These are phyloP conservation scores for Knipowitschia caucasica DNA, from an alignment of 2,797 vertebrate species.

Conservation along the genomic window DNA sequence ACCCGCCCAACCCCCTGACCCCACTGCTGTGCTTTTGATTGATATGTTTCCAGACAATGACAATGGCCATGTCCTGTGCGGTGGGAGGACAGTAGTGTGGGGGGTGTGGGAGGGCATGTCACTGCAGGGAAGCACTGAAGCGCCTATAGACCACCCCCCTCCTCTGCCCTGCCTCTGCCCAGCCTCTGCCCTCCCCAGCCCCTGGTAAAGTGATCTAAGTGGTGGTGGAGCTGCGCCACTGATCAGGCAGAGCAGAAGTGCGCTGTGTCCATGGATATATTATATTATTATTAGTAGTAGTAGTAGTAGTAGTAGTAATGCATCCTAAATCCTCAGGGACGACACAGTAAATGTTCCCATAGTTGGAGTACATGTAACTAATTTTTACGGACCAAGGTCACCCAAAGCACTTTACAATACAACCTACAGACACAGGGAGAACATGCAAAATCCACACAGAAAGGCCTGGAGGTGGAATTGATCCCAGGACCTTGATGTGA, in stretches of 20 bases:
- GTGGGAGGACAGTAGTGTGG: slow-evolving; percentile 58
- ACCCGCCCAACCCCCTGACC: slow-evolving; percentile 74
- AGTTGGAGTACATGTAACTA: too few relatives aligned
- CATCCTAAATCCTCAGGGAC: too few relatives aligned
- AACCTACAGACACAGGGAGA: too few relatives aligned
- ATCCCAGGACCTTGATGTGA: too few relatives aligned
- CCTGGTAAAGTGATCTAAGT: slow-evolving; percentile 87
- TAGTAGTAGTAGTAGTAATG: too few relatives aligned
- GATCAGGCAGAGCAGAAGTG: slow-evolving; percentile 69
- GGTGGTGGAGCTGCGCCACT: slow-evolving; percentile 79
- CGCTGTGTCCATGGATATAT: slow-evolving; percentile 60
- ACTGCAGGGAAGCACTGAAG: slow-evolving; percentile 76
- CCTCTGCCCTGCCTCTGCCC: slow-evolving; percentile 71
- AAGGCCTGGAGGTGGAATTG: too few relatives aligned
- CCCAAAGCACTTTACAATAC: too few relatives aligned
- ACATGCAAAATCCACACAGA: too few relatives aligned
- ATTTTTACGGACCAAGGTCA: too few relatives aligned
- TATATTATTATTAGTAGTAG: too few relatives aligned
- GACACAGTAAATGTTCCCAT: too few relatives aligned
- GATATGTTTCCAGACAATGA: slow-evolving; percentile 78
- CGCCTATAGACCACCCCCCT: slow-evolving; percentile 72
- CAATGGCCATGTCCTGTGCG: slow-evolving; percentile 57
- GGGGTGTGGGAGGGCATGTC: slow-evolving; percentile 58
- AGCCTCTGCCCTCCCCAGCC: slow-evolving; percentile 71
- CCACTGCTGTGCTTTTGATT: slow-evolving; percentile 79